Evolutionary conservation across 2,113 vertebrate species (phyloP).

Genomic region (Lophochroa leadbeateri): DNA sequence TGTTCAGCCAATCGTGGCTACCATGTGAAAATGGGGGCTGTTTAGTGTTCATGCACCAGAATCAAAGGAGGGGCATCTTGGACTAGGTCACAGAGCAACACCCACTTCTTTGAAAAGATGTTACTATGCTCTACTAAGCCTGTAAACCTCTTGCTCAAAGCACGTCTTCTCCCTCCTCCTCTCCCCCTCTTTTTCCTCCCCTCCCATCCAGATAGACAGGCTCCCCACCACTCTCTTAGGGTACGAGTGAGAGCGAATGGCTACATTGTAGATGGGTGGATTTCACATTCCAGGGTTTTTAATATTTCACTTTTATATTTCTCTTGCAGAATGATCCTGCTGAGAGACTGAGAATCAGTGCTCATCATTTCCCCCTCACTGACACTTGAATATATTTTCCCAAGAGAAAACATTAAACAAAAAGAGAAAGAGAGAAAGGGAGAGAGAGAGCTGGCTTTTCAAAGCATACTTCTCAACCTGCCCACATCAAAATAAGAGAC

Average conservation of each 20-base stretch:
- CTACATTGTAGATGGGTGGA: constrained; percentile 67
- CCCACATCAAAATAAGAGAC: constrained; percentile 83
- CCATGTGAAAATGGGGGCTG: constrained; percentile 77
- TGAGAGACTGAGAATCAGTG: constrained; percentile 77
- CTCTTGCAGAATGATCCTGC: constrained; percentile 77
- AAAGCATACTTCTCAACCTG: constrained; percentile 80
- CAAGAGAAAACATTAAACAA: constrained; percentile 81
- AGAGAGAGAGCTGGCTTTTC: constrained; percentile 72
- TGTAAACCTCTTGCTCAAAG: constrained; percentile 76
- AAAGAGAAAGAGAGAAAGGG: constrained; percentile 51
- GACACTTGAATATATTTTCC: constrained; percentile 79
- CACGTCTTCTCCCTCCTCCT: constrained; percentile 59
- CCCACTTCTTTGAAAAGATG: constrained; percentile 81
- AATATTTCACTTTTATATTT: constrained; percentile 86
- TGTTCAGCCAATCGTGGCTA: constrained; percentile 74
- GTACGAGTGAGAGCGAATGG: constrained; percentile 57
- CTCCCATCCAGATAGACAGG: constrained; percentile 9
- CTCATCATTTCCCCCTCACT: constrained; percentile 74
- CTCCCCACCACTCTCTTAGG: background rate
- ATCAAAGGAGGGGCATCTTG: constrained; percentile 76
- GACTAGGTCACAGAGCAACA: constrained; percentile 77
- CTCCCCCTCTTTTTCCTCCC: constrained; percentile 26
- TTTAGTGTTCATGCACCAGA: constrained; percentile 68
- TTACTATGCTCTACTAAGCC: constrained; percentile 83
- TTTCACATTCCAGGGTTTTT: constrained; percentile 78